Evolutionary conservation across 2,888 invertebrate genomes (phyloP).

Genomic region (Cyrtodaria siliqua): DNA sequence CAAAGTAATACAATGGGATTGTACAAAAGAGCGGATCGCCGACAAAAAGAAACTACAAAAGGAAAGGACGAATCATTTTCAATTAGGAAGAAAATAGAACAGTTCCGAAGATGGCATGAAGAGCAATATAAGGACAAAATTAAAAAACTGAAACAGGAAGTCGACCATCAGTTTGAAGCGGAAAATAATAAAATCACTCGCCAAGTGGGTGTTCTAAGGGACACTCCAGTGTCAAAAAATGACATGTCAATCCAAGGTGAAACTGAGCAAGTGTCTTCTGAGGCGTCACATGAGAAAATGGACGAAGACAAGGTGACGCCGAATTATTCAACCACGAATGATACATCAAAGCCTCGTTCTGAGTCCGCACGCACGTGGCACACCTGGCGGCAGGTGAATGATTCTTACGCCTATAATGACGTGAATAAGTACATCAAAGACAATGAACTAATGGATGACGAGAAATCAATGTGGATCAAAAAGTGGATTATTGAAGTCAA

Average conservation of each 20-base stretch:
- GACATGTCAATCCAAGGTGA: slow-evolving; percentile 43
- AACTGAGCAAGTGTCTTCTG: slow-evolving; percentile 57
- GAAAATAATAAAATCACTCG: slow-evolving; percentile 61
- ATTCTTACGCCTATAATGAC: slow-evolving; percentile 83
- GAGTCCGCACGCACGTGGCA: slow-evolving; percentile 76
- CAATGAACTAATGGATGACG: slow-evolving; percentile 81
- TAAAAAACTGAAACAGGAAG: slow-evolving; percentile 73
- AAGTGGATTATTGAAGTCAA: slow-evolving; percentile 79
- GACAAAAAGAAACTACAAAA: slow-evolving; percentile 48
- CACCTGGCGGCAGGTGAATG: slow-evolving; percentile 82
- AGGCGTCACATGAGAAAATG: slow-evolving; percentile 60
- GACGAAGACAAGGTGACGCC: slow-evolving; percentile 57
- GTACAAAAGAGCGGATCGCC: slow-evolving; percentile 64
- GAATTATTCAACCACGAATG: slow-evolving; percentile 40
- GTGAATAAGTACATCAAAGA: slow-evolving; percentile 83
- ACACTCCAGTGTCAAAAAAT: slow-evolving; percentile 60
- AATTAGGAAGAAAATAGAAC: slow-evolving; percentile 80
- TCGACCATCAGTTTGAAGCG: slow-evolving; percentile 68
- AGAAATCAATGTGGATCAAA: slow-evolving; percentile 78
- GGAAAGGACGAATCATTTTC: slow-evolving; percentile 76
- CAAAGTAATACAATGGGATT: slow-evolving; percentile 72
- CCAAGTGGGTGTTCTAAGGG: slow-evolving; percentile 46
- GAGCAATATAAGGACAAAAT: slow-evolving; percentile 78
- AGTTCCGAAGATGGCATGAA: slow-evolving; percentile 81
- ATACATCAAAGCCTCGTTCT: slow-evolving; percentile 51